phyloP scores from a whole-genome alignment of 2,113 vertebrate genomes.

The Spilogale gracilis region DNA sequence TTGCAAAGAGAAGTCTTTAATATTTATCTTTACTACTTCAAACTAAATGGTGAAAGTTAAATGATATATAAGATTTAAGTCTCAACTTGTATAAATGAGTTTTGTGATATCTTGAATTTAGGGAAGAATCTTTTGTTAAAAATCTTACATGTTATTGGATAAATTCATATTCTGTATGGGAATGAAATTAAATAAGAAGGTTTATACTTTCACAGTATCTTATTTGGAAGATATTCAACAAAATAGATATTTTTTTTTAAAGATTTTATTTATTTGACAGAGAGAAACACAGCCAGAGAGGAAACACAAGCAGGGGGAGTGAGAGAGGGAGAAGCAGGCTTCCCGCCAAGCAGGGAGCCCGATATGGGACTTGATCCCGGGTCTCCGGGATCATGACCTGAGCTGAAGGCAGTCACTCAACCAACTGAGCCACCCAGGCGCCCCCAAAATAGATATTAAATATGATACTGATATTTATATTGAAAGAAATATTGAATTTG shows the following conservation, averaged over 20 bases:
- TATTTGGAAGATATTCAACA: not conserved
- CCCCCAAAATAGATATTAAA: not conserved
- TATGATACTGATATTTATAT: not conserved
- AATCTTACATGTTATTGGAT: not conserved
- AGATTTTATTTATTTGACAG: no score
- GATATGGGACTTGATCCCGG: no score
- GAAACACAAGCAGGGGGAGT: no score
- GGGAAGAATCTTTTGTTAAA: not conserved
- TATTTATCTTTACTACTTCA: not conserved
- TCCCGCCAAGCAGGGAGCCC: no score
- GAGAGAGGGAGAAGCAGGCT: no score
- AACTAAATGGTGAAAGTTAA: not conserved
- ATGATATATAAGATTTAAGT: not conserved
- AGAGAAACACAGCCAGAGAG: no score
- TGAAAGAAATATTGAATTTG: not conserved
- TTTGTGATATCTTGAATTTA: conserved; percentile 38
- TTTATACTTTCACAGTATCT: not conserved
- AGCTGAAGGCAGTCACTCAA: no score
- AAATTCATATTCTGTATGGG: not conserved
- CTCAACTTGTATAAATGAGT: not conserved
- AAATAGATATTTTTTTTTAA: not conserved
- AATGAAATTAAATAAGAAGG: not conserved
- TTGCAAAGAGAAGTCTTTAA: not conserved
- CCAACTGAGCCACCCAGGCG: no score
- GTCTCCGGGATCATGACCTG: no score